Conservation (phyloP, 2,113 vertebrate genomes). For the Fregata magnificens region DNA sequence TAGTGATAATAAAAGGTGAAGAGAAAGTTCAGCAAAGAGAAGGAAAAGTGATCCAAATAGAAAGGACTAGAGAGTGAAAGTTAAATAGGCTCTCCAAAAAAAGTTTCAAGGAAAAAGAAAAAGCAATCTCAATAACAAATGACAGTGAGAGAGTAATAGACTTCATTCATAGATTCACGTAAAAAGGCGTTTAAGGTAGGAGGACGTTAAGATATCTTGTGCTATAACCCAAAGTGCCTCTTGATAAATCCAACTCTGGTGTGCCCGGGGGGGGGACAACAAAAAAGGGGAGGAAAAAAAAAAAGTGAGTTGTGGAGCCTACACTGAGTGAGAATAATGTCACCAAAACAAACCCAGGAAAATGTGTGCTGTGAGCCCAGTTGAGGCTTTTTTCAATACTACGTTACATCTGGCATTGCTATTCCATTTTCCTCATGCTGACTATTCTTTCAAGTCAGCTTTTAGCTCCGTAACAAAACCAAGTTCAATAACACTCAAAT, state of each 20-base stretch:
- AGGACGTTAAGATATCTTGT: neutral
- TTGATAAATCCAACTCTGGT: neutral
- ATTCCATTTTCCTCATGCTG: neutral
- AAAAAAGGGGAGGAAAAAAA: too few relatives aligned
- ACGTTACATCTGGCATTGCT: neutral
- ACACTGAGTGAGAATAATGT: neutral
- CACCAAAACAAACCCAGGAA: neutral
- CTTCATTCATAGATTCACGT: neutral
- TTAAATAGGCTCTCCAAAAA: neutral
- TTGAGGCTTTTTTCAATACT: neutral
- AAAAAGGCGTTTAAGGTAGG: neutral
- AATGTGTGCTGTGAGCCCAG: neutral
- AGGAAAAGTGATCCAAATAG: neutral
- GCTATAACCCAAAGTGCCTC: neutral
- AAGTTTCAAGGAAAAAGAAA: neutral
- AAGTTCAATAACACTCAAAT: neutral
- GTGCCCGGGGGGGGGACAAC: too few relatives aligned
- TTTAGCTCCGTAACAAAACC: neutral
- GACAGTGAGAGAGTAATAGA: neutral
- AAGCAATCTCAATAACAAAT: neutral
- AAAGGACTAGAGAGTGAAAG: neutral
- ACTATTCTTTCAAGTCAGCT: neutral
- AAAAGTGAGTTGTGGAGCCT: neutral
- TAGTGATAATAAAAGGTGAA: slow-evolving; percentile 17
- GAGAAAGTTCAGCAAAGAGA: neutral